phyloP scores from a whole-genome alignment of 2,113 vertebrate species.

The Urocitellus parryii region DNA sequence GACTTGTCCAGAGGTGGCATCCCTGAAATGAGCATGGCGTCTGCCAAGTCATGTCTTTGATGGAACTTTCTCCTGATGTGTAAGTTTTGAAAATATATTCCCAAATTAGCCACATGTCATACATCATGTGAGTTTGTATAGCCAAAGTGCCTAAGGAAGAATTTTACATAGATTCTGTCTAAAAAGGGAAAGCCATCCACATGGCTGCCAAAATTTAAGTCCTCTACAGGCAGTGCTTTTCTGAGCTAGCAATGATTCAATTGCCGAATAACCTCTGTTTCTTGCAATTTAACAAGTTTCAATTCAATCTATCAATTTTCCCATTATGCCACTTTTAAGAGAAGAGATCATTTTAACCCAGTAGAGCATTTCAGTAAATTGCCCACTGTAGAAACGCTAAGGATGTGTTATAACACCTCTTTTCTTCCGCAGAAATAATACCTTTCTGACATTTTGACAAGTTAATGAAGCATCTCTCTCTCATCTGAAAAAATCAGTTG shows the following conservation, averaged over 20 bases:
- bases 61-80: background rate
- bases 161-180: background rate
- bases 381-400: conserved; percentile 46
- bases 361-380: conserved; percentile 70
- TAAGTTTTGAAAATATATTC: conserved; percentile 8
- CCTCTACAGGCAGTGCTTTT: background rate
- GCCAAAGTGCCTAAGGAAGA: background rate
- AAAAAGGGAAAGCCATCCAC: background rate
- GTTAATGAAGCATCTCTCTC: conserved; percentile 72
- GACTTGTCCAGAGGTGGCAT: background rate
- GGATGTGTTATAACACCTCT: conserved; percentile 46
- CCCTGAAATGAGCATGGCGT: background rate
- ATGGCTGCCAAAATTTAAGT: background rate
- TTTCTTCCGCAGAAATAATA: conserved; percentile 58
- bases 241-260: conserved; percentile 19
- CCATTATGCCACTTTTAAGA: conserved; percentile 57
- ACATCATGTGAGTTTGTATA: background rate
- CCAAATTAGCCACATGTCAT: background rate
- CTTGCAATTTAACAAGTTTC: conserved; percentile 65
- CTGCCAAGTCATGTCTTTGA: conserved; percentile 1
- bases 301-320: conserved; percentile 56
- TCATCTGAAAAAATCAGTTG: conserved; percentile 55
- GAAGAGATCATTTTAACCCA: conserved; percentile 60
- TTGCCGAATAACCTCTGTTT: conserved; percentile 58
- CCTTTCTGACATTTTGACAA: conserved; percentile 72